Evolutionary conservation across 2,888 invertebrate genomes (phyloP), one percentile per base, ranked within the genome.

Genomic region (Brenthis ino): DNA sequence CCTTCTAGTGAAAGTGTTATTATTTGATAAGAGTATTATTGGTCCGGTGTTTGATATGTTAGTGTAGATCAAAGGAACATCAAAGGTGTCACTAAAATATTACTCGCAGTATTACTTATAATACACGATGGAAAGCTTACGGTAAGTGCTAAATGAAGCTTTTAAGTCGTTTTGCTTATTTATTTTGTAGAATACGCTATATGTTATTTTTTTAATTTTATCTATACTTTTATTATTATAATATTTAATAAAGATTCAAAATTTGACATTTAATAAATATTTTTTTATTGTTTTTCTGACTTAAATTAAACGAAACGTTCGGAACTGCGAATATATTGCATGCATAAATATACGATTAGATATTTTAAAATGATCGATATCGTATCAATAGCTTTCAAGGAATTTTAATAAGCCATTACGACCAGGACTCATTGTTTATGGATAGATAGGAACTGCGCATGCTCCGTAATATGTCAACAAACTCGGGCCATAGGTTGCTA

Each of bases 401-500:
- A 68, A 81, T 81, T 83, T 83, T 81, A 79, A 83, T 82, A 73
- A 67, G 72, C 71, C 67, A 73, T 72, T 77, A 75, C 72, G 74
- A 72, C 72, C 74, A 73, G 69, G 67, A 65, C 80, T 84, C 87
- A 88, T 91, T 91, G 88, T 90, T 88, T 89, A 89, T 89, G 85
- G 82, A 88, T 86, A 84, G 79, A 77, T 78, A 80, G 72, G 69
- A 75, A 80, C 73, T 87, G 90, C 91, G 92, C 92, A 92, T 91
- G 91, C 85, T 77, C 87, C 80, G 83, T 78, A 77, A 82, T 84
- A 88, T 90, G 91, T 89, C 90, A 91, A 91, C 92, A 88, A 86
- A 77, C 76, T 73, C 75, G 74, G 67, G 72, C 72, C 72, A 71
- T 72, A 74, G 74, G 70, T 73, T 72, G 72, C 70, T 69, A 68